Evolutionary conservation across 2,797 vertebrate species (phyloP).

Genomic region (Scomberomorus guttatus): DNA sequence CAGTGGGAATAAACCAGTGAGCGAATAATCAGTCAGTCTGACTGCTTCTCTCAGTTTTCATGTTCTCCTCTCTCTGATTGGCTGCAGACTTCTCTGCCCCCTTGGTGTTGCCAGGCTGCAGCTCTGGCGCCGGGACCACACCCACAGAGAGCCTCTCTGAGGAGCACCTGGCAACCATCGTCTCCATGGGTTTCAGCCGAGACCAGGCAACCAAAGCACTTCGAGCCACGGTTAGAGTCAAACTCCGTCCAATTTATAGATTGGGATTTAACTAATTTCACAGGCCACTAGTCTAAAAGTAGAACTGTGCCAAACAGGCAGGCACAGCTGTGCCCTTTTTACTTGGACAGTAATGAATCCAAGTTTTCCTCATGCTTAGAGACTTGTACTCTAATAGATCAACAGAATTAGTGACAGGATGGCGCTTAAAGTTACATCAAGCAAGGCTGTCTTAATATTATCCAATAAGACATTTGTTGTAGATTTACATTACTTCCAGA

Average conservation of each 20-base stretch:
- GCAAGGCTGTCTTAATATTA: not conserved
- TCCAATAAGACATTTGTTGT: not conserved
- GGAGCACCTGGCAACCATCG: conserved; percentile 95
- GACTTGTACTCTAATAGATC: not conserved
- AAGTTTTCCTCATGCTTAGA: not conserved
- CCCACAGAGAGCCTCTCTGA: conserved; percentile 92
- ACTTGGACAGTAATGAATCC: not conserved
- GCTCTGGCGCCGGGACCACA: conserved; percentile 87
- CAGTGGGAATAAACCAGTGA: conserved; percentile 6
- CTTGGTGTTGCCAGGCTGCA: conserved; percentile 93
- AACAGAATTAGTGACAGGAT: not conserved
- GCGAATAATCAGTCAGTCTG: not conserved
- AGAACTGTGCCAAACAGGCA: conserved; percentile 6
- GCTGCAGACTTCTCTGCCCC: conserved; percentile 94
- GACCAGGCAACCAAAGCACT: conserved; percentile 98
- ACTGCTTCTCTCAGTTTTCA: not conserved
- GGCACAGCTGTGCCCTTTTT: conserved; percentile 16
- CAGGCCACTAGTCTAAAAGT: conserved; percentile 8
- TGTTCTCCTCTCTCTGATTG: conserved; percentile 44
- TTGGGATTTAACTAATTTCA: conserved; percentile 24
- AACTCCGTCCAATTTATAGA: conserved; percentile 2
- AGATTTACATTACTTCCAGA: not conserved
- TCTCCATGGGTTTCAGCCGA: conserved; percentile 98
- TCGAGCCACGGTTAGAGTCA: conserved; percentile 91
- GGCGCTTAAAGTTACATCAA: conserved; percentile 4